Conservation (phyloP, 1,140 invertebrate genomes). For the Tribolium castaneum region DNA sequence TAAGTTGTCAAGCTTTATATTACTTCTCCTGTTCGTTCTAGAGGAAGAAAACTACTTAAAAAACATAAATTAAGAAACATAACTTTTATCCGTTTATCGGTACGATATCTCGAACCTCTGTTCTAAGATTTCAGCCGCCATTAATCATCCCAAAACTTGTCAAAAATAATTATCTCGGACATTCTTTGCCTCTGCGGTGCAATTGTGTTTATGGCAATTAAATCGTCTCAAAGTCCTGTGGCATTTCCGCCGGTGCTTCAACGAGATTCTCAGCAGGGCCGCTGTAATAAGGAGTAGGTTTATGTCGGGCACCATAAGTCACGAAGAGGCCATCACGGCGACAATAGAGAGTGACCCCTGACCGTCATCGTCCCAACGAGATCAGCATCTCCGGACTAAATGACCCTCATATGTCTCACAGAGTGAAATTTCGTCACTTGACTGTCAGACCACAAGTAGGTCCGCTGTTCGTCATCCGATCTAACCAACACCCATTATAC, state of each 20-base stretch:
- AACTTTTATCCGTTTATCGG: background rate
- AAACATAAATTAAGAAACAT: conserved; percentile 8
- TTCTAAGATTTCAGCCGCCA: conserved; percentile 8
- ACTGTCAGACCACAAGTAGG: conserved; percentile 48
- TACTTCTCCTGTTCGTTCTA: background rate
- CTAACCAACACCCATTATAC: conserved; percentile 38
- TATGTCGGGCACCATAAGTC: conserved; percentile 30
- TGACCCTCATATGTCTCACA: conserved; percentile 47
- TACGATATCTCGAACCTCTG: background rate
- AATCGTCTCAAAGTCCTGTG: background rate
- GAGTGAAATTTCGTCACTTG: conserved; percentile 55
- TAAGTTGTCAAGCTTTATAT: conserved; percentile 2
- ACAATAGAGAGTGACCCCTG: conserved; percentile 47
- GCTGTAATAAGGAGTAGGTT: conserved; percentile 31
- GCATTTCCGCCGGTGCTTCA: background rate
- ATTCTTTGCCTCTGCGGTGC: background rate
- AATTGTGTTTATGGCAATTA: background rate
- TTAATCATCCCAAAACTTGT: background rate
- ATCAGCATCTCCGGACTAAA: conserved; percentile 50
- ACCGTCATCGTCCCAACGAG: conserved; percentile 44
- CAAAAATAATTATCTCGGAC: conserved; percentile 3
- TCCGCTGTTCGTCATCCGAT: conserved; percentile 42
- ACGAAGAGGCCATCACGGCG: conserved; percentile 43
- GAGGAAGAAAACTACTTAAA: background rate
- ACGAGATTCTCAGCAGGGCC: conserved; percentile 14